Evolutionary conservation across 2,888 invertebrate genomes (phyloP).

Genomic region (Philaethria dido): DNA sequence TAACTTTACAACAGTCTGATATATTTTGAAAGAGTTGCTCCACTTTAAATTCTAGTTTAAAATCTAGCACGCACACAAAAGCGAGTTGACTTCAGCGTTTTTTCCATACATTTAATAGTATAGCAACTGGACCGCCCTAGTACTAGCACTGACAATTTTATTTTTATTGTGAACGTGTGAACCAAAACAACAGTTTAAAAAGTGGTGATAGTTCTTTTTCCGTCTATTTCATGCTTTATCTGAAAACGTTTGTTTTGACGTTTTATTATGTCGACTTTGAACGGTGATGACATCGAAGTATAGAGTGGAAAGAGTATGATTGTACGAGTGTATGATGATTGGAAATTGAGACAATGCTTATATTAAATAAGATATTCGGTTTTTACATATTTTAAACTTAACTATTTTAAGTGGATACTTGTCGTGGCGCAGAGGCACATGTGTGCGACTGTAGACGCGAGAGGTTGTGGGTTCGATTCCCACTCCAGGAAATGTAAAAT

Average conservation of each 20-base stretch:
- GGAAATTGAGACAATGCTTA: no score
- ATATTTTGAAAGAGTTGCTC: background rate
- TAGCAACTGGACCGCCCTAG: slow-evolving; percentile 3
- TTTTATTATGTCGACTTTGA: background rate
- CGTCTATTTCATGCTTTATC: background rate
- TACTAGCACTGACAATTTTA: slow-evolving; percentile 15
- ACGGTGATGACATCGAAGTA: background rate
- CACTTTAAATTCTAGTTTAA: slow-evolving; percentile 16
- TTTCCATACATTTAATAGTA: slow-evolving; percentile 13
- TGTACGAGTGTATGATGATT: no score
- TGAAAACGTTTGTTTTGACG: background rate
- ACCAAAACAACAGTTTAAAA: slow-evolving; percentile 14
- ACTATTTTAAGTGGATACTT: no score
- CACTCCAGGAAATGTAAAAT: no score
- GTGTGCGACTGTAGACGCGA: no score
- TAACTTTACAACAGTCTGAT: no score
- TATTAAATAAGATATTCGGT: no score
- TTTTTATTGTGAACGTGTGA: slow-evolving; percentile 8
- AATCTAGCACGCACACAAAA: slow-evolving; percentile 12
- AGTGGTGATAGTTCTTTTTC: slow-evolving; percentile 11
- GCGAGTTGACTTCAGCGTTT: slow-evolving; percentile 8
- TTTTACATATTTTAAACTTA: no score
- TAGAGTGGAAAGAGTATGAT: no score
- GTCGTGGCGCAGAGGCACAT: no score
- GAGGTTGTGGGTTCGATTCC: no score